Base-by-base conservation (phyloP, 2,888 invertebrate species). In the Microctonus brassicae region DNA sequence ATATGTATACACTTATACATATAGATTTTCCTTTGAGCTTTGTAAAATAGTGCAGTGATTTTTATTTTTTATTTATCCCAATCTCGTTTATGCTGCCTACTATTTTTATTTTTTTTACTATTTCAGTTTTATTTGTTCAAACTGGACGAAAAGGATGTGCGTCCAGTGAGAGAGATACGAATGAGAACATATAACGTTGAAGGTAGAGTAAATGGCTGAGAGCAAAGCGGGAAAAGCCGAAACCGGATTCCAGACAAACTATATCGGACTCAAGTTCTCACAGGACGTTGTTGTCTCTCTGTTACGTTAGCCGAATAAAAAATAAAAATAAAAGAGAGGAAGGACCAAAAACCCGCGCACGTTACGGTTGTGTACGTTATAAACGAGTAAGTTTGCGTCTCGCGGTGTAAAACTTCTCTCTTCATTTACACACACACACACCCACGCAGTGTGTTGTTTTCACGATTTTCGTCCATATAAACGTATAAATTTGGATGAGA, bases 261-360 rank as follows among this genome's bases (percentile, higher is more conserved):
- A 57, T 20, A 67, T 11, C 39, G 24, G 33, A n/a, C 36, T 58
- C 66, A n/a, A 22, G 36, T 60, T 62, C 53, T 42, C 61, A 61
- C 52, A 62, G 64, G 24, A 42, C 68, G 39, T n/a, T n/a, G n/a
- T n/a, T 61, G 42, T 60, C 63, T 9, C 42, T 42, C 13, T 68
- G 60, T 39, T 29, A 20, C 17, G 24, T n/a, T 39, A 39, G 39
- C n/a, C 13, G 39, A n/a, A n/a, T n/a, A n/a, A n/a, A n/a, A n/a
- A n/a, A n/a, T n/a, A n/a, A n/a, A n/a, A n/a, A n/a, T n/a, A n/a
- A n/a, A n/a, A n/a, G n/a, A n/a, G n/a, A n/a, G n/a, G n/a, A n/a
- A n/a, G n/a, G n/a, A n/a, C n/a, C n/a, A n/a, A n/a, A n/a, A n/a
- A n/a, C n/a, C n/a, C n/a, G n/a, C n/a, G n/a, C n/a, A n/a, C n/a